Percentiles rank a stretch among this genome's conserved stretches.
These are phyloP conservation scores for Herminia tarsipennalis DNA, from an alignment of 2,888 invertebrate species.

Conservation along the genomic window DNA sequence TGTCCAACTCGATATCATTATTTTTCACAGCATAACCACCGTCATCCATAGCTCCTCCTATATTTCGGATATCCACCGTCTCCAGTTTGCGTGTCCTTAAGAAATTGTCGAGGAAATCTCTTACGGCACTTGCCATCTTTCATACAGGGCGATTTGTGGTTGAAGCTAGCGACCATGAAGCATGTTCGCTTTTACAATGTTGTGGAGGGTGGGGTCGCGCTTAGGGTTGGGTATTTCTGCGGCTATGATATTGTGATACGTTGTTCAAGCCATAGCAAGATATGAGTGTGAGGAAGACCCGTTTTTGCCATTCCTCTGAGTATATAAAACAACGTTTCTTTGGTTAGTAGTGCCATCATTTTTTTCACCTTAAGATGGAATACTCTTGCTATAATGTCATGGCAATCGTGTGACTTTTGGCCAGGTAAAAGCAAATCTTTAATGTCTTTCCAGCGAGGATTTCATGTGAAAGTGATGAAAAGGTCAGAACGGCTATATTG, in stretches of 20 bases:
- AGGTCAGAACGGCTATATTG: too few relatives aligned
- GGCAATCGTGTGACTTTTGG: too few relatives aligned
- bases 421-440: neutral
- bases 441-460: constrained; percentile 9
- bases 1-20: neutral
- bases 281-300: too few relatives aligned
- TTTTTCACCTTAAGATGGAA: too few relatives aligned
- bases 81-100: constrained; percentile 48
- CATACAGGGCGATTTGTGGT: constrained; percentile 10
- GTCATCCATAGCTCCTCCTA: constrained; percentile 38
- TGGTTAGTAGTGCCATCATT: too few relatives aligned
- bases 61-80: constrained; percentile 57
- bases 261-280: neutral
- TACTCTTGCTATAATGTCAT: too few relatives aligned
- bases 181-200: constrained; percentile 1
- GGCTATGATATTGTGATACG: neutral
- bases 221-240: constrained; percentile 1
- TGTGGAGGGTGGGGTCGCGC: neutral
- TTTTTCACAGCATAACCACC: constrained; percentile 18
- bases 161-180: constrained; percentile 19
- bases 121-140: constrained; percentile 53
- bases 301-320: too few relatives aligned
- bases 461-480: constrained; percentile 17
- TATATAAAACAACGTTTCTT: too few relatives aligned
- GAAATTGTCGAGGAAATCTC: constrained; percentile 37